Evolutionary conservation across 2,888 invertebrate genomes (phyloP).

Genomic region (Ennomos quercinarius): DNA sequence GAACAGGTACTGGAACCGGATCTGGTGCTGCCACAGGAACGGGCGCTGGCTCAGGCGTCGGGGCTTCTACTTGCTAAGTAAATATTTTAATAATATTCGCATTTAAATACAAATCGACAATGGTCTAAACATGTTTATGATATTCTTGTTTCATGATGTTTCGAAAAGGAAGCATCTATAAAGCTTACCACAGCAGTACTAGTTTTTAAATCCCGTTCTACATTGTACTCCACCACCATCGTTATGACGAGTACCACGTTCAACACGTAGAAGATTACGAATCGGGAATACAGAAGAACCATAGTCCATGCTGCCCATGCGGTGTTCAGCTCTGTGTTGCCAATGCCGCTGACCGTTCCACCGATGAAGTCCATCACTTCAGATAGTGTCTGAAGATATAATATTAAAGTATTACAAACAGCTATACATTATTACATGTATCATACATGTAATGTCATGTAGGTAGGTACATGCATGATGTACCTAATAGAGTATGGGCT

Average conservation of each 20-base stretch:
- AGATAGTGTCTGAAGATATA: constrained; percentile 60
- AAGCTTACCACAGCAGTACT: constrained; percentile 47
- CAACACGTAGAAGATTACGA: constrained; percentile 74
- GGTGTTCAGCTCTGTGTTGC: constrained; percentile 55
- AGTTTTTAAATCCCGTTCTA: constrained; percentile 38
- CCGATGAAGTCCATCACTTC: constrained; percentile 66
- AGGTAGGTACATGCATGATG: too few species aligned
- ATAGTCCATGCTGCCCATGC: constrained; percentile 71
- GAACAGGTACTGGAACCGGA: not conserved
- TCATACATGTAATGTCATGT: too few species aligned
- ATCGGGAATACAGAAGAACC: constrained; percentile 75
- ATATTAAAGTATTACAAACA: not conserved
- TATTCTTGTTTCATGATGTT: too few species aligned
- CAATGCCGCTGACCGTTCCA: constrained; percentile 59
- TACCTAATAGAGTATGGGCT: too few species aligned
- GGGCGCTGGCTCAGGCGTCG: constrained; percentile 28
- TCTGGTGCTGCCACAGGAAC: constrained; percentile 17
- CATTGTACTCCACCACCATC: constrained; percentile 60
- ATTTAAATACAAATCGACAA: not conserved
- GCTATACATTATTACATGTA: too few species aligned
- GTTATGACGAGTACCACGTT: constrained; percentile 68
- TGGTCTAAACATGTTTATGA: too few species aligned
- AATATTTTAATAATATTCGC: constrained; percentile 1
- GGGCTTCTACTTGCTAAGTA: constrained; percentile 54
- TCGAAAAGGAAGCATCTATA: not conserved